Base-by-base conservation (phyloP, 2,113 vertebrate species). In the Chloroceryle aenea region DNA sequence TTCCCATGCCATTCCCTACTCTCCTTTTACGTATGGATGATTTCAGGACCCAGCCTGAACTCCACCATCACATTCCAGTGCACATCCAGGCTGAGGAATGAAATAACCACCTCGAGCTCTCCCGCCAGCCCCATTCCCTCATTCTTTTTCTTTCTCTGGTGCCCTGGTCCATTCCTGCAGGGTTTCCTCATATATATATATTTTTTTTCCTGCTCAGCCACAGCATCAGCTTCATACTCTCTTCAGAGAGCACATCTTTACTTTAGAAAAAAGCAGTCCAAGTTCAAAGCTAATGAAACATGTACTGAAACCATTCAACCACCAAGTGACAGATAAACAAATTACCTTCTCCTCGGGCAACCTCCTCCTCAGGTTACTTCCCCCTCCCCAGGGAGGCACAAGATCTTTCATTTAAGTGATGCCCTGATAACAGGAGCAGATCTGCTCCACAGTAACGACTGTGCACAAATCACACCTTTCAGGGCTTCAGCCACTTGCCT, bases 291-390 rank as follows among this genome's bases (percentile, higher is more conserved):
- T 86, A 63, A 87, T 88, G 87, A 89, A 89, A 63, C 67, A 74
- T 7, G 18, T 67, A 84, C 38, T 72, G 83, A 92, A 96, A 92
- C 59, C 91, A 93, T 84, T 81, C 90, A 95, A 55, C 30, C 52
- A 47, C 22, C 76, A 40, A 50, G 32, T 80, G 93, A 80, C 86
- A 87, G 76, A 92, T 50, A 88, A 94, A 91, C 75, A 85, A 87
- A 91, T 78, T 80, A 71, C 76, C 50, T 95, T 63, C 72, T 95
- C 83, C 83, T 87, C 80, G 89, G 89, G 89, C 68, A 92, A 75
- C 50, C 78, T 90, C 80, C 62, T 91, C 13, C 3, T 47, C 47
- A 92, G 76, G 83, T 89, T 95, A 84, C 68, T 59, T 74, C 76
- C 74, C 12, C 43, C 22, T 90, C 85, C 36, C 36, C 17, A 53